These are phyloP conservation scores for Melikaiella ostensackeni DNA, from an alignment of 2,888 invertebrate genomes.

Conservation along the genomic window DNA sequence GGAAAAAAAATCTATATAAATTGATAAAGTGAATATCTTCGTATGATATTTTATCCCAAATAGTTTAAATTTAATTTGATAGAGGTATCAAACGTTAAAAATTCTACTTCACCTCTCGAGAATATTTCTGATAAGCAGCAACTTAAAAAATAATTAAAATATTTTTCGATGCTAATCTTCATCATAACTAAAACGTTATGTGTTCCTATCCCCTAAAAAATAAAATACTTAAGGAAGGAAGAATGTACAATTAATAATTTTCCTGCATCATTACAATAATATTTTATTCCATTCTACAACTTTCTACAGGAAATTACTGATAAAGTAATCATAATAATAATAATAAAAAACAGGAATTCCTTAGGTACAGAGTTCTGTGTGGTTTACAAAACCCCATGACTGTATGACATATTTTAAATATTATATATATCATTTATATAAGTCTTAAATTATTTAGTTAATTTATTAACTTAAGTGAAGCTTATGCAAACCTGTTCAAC, in stretches of 20 bases:
- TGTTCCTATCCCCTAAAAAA: no score
- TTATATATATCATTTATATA: conserved; percentile 10
- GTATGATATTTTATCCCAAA: no score
- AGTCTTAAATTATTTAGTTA: conserved; percentile 50
- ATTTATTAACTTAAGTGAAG: conserved; percentile 47
- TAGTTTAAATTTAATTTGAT: no score
- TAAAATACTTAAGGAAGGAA: neutral
- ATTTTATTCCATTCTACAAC: conserved; percentile 68
- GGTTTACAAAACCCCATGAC: conserved; percentile 56
- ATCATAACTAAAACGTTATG: no score
- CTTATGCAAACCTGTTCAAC: conserved; percentile 50
- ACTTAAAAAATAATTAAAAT: no score
- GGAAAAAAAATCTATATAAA: no score
- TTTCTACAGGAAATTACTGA: conserved; percentile 62
- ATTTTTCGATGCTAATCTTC: no score
- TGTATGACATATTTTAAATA: conserved; percentile 35
- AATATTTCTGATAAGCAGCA: no score
- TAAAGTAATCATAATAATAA: conserved; percentile 61
- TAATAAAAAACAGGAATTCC: conserved; percentile 65
- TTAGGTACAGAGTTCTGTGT: conserved; percentile 63
- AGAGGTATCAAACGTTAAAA: no score
- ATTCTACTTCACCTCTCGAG: no score
- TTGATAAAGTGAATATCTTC: no score
- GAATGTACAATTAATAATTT: conserved; percentile 1
- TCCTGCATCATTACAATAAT: conserved; percentile 66